A percentile compares a stretch with the other conserved stretches of the same genome.
These are phyloP conservation scores for Tragelaphus oryx DNA, from an alignment of 2,797 vertebrate genomes.

Conservation along the genomic window DNA sequence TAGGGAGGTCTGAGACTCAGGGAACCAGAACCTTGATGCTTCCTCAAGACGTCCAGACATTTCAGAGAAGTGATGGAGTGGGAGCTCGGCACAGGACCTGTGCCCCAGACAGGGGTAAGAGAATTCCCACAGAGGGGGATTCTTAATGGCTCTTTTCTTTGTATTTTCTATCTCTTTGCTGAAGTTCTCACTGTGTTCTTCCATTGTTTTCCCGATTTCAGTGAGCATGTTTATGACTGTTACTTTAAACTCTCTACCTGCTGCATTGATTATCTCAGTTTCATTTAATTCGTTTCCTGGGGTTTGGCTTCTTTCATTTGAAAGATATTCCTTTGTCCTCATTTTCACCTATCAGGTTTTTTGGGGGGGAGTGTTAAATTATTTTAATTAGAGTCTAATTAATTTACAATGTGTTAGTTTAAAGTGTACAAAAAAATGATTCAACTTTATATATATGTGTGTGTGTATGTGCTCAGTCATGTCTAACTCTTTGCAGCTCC, in stretches of 20 bases:
- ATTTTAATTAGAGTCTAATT: not conserved
- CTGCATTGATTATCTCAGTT: not conserved
- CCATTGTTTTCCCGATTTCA: not conserved
- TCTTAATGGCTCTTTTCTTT: not conserved
- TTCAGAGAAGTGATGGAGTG: not conserved
- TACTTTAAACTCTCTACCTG: not conserved
- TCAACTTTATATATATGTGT: fast-evolving
- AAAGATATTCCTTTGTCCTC: not conserved
- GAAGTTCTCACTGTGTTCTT: not conserved
- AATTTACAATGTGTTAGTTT: not conserved
- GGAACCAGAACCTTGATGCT: not conserved
- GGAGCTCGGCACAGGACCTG: fast-evolving
- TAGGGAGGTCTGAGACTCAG: not conserved
- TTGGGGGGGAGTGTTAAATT: not conserved
- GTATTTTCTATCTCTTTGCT: not conserved
- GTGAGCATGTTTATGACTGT: not conserved
- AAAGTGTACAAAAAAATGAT: not conserved
- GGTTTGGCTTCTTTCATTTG: not conserved
- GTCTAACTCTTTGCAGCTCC: not conserved
- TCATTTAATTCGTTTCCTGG: not conserved
- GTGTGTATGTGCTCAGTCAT: not conserved
- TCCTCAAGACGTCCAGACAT: not conserved
- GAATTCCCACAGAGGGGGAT: not conserved
- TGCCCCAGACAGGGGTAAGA: not conserved
- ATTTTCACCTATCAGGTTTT: not conserved